These are phyloP conservation scores for Dryocosmus kuriphilus DNA, from an alignment of 2,888 invertebrate species.

Conservation along the genomic window DNA sequence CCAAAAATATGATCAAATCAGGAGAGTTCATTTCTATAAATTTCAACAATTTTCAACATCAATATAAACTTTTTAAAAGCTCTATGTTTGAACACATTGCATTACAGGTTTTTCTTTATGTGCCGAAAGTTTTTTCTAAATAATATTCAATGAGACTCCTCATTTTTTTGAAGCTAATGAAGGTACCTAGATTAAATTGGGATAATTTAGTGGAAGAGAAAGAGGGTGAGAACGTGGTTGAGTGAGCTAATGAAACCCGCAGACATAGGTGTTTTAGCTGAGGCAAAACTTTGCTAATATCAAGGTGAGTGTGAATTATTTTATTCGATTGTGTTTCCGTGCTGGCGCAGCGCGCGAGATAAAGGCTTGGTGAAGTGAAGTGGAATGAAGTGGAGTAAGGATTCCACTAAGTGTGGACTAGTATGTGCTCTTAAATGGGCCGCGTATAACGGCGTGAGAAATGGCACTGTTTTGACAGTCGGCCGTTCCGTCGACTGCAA, in stretches of 20 bases:
- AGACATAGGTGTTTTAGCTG: neutral
- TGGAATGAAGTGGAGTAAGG: slow-evolving; percentile 55
- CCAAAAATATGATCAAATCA: too few species aligned
- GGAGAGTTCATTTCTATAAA: too few species aligned
- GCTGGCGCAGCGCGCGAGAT: slow-evolving; percentile 53
- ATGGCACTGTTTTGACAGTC: slow-evolving; percentile 74
- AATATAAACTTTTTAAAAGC: too few species aligned
- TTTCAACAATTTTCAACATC: too few species aligned
- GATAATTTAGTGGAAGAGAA: neutral
- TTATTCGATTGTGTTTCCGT: slow-evolving; percentile 62
- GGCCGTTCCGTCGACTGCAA: slow-evolving; percentile 56
- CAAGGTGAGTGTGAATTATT: slow-evolving; percentile 59
- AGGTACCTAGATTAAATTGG: neutral
- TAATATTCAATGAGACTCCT: neutral
- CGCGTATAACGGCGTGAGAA: slow-evolving; percentile 71
- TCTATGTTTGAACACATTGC: too few species aligned
- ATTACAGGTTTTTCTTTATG: neutral
- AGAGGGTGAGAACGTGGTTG: neutral
- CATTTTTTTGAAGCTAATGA: neutral
- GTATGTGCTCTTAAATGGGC: slow-evolving; percentile 68
- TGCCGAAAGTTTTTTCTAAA: neutral
- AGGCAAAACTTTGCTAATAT: slow-evolving; percentile 52
- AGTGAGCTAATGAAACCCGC: neutral
- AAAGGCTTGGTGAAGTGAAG: slow-evolving; percentile 50
- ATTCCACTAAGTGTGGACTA: slow-evolving; percentile 53